Percentiles rank a stretch among this genome's conserved stretches.
phyloP scores from a whole-genome alignment of 2,888 invertebrate species.

The Octonoba sinensis region DNA sequence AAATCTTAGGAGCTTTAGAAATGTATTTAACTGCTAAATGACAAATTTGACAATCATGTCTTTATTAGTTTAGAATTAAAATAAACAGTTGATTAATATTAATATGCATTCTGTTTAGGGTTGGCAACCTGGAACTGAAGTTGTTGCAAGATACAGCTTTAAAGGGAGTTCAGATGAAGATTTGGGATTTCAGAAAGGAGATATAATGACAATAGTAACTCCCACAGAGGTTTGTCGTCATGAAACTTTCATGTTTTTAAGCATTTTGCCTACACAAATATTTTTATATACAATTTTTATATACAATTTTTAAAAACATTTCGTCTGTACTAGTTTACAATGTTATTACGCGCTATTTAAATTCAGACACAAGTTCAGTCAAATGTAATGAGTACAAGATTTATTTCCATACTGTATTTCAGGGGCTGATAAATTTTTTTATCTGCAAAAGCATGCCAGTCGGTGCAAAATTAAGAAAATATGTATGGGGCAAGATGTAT shows the following conservation, averaged over 20 bases:
- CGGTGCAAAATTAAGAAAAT: too few relatives aligned
- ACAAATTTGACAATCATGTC: neutral
- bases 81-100: neutral
- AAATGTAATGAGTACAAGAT: too few relatives aligned
- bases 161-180: constrained; percentile 71
- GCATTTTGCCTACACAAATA: neutral
- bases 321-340: too few relatives aligned
- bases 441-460: too few relatives aligned
- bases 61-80: neutral
- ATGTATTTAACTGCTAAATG: neutral
- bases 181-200: constrained; percentile 71
- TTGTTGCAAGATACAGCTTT: constrained; percentile 70
- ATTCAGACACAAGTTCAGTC: too few relatives aligned
- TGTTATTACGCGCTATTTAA: too few relatives aligned
- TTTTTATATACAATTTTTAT: neutral
- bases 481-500: too few relatives aligned
- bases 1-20: too few relatives aligned
- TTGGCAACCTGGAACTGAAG: constrained; percentile 66
- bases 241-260: neutral
- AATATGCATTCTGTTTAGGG: constrained; percentile 24
- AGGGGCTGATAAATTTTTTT: too few relatives aligned
- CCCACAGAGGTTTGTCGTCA: constrained; percentile 70
- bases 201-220: constrained; percentile 70
- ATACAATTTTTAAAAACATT: too few relatives aligned
- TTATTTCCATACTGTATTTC: too few relatives aligned